These are phyloP conservation scores for Oryzias celebensis DNA, from an alignment of 2,113 vertebrate species.

Conservation along the genomic window DNA sequence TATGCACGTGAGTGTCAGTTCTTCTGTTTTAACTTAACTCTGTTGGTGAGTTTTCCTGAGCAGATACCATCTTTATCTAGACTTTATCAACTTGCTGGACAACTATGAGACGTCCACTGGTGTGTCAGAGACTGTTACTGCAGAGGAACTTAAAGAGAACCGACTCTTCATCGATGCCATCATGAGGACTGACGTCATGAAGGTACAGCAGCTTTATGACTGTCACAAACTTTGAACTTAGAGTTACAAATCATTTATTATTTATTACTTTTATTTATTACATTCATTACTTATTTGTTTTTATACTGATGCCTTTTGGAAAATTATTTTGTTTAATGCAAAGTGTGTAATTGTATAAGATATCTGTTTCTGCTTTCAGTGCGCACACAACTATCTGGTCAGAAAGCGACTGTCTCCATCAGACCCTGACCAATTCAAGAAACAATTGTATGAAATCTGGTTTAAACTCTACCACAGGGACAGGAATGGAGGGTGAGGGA, in stretches of 20 bases:
- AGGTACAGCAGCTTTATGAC: constrained; percentile 63
- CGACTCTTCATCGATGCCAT: constrained; percentile 79
- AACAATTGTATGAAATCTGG: constrained; percentile 86
- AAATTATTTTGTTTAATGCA: not conserved
- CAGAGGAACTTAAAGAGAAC: constrained; percentile 79
- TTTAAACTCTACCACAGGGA: constrained; percentile 84
- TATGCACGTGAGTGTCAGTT: constrained; percentile 73
- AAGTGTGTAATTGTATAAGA: not conserved
- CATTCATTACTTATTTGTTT: no score
- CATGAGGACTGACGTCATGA: constrained; percentile 82
- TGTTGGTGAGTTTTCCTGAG: not conserved
- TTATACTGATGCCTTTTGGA: no score
- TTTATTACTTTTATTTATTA: no score
- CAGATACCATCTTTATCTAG: constrained; percentile 48
- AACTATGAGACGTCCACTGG: constrained; percentile 82
- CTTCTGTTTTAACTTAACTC: not conserved
- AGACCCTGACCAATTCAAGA: constrained; percentile 74
- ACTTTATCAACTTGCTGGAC: constrained; percentile 82
- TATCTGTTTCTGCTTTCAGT: constrained; percentile 56
- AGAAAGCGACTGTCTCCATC: constrained; percentile 72
- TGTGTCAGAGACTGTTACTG: constrained; percentile 76
- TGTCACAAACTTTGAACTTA: not conserved
- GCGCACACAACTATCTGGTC: constrained; percentile 81
- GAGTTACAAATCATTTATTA: not conserved
- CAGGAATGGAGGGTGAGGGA: constrained; percentile 72